phyloP scores from a whole-genome alignment of 2,888 invertebrate species.

The Cryptops parisi region DNA sequence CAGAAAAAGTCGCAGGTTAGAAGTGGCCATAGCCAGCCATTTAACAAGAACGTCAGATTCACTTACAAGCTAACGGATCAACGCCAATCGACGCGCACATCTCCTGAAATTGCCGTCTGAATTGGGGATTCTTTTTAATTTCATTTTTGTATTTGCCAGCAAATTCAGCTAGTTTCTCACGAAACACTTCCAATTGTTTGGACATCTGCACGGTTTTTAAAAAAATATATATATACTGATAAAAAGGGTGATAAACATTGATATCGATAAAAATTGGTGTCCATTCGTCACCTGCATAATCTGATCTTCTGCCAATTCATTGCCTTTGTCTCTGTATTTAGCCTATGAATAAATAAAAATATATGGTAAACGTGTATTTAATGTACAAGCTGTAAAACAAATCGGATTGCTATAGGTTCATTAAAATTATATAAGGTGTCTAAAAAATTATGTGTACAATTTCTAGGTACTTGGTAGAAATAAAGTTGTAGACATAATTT shows the following conservation, averaged over 20 bases:
- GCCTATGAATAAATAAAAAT: constrained; percentile 8
- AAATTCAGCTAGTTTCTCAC: constrained; percentile 83
- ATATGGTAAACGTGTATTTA: neutral
- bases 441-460: neutral
- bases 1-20: neutral
- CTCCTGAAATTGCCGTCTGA: constrained; percentile 90
- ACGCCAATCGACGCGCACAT: constrained; percentile 99
- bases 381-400: neutral
- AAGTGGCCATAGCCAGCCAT: neutral
- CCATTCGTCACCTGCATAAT: constrained; percentile 43
- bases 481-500: no score
- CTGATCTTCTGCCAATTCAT: constrained; percentile 80
- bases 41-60: no score
- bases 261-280: no score
- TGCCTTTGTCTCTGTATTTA: constrained; percentile 80
- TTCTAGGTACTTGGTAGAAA: no score
- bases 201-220: no score
- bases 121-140: constrained; percentile 86
- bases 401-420: neutral
- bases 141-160: constrained; percentile 88
- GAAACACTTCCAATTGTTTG: constrained; percentile 83
- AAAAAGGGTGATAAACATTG: no score
- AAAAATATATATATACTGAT: no score
- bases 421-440: neutral
- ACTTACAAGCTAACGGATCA: constrained; percentile 64